phyloP scores from a whole-genome alignment of 2,888 invertebrate species.

The Oligia fasciuncula region DNA sequence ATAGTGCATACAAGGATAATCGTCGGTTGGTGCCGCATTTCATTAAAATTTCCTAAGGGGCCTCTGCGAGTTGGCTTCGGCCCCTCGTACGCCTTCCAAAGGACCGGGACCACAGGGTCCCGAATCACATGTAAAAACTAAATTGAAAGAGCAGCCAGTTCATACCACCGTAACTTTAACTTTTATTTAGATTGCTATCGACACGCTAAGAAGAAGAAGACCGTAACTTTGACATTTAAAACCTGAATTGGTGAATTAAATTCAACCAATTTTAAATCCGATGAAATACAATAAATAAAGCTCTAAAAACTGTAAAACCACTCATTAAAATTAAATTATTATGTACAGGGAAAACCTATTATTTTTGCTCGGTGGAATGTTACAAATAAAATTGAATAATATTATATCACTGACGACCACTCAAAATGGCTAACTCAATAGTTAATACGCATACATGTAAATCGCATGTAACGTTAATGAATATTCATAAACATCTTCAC shows the following conservation, averaged over 20 bases:
- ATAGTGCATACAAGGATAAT: no score
- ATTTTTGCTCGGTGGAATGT: not conserved
- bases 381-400: not conserved
- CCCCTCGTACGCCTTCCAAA: no score
- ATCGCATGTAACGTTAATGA: not conserved
- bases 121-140: not conserved
- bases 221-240: not conserved
- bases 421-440: not conserved
- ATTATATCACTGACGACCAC: not conserved
- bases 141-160: not conserved
- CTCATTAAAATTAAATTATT: slow-evolving; percentile 5
- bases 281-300: not conserved
- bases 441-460: not conserved
- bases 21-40: no score
- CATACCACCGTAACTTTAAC: not conserved
- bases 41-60: no score
- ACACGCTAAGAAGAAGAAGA: no score
- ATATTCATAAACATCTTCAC: slow-evolving; percentile 4
- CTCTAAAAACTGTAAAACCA: slow-evolving; percentile 1
- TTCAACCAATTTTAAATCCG: slow-evolving; percentile 1
- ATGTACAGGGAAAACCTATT: not conserved
- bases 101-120: no score
- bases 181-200: no score
- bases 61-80: no score
- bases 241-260: slow-evolving; percentile 18